Conservation (phyloP, 1,140 invertebrate genomes). For the Pseudomyrmex dendroicus region DNA sequence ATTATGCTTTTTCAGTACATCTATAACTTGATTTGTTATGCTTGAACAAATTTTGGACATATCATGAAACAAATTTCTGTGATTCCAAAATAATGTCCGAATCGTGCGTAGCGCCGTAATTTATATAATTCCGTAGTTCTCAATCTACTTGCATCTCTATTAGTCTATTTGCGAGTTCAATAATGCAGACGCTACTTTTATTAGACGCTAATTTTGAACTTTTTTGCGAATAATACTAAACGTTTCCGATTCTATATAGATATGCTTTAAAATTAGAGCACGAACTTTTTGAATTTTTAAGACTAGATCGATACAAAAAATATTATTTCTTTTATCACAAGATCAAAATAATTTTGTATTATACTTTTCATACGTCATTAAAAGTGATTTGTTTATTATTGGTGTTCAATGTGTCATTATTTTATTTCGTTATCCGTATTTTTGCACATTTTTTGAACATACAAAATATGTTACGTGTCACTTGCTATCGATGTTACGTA, state of each 20-base stretch:
- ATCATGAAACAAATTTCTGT: neutral
- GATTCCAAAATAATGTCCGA: neutral
- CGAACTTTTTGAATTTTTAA: neutral
- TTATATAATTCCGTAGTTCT: neutral
- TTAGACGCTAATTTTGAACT: neutral
- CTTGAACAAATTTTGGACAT: neutral
- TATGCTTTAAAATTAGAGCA: neutral
- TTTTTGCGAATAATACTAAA: neutral
- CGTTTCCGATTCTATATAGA: neutral
- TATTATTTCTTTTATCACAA: neutral
- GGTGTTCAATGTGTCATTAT: conserved; percentile 14
- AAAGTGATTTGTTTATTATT: conserved; percentile 41
- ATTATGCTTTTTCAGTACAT: conserved; percentile 4
- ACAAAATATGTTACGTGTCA: neutral
- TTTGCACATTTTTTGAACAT: conserved; percentile 28
- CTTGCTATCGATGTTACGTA: conserved; percentile 29
- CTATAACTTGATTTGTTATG: conserved; percentile 10
- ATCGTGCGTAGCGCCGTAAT: neutral
- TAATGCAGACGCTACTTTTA: neutral
- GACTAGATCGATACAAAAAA: too few relatives aligned
- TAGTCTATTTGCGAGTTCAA: neutral
- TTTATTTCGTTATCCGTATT: conserved; percentile 23
- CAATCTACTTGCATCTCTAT: conserved; percentile 10
- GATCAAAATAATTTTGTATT: too few relatives aligned
- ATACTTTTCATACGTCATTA: conserved; percentile 14